Evolutionary conservation across 1,140 invertebrate genomes (phyloP), one percentile per base, ranked within the genome.

Genomic region (Pseudomyrmex pallidus): DNA sequence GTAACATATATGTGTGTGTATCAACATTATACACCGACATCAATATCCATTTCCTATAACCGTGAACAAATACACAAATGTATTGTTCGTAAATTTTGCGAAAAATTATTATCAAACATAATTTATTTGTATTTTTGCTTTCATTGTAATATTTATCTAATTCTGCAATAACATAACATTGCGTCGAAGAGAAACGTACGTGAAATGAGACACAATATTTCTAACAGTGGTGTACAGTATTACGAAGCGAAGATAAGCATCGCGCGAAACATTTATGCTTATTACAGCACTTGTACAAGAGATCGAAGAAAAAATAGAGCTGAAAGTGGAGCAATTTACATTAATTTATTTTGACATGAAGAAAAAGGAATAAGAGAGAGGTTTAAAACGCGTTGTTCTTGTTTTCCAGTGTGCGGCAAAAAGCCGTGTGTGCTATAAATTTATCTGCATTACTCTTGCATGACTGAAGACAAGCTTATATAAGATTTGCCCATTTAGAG

Each of bases 401-500:
- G 12, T 17, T 2, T 54, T 3, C 15, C 20, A 48, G 5, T 48
- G 22, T 48, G 25, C 1, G 12, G 17, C 5, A 46, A 48, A 74
- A 35, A 35, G 35, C 35, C 35, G 5, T 1, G 35, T 35, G 35
- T 35, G 46, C 9, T 56, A 15, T 70, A 22, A 56, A 46, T 78
- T 46, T 77, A 22, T 46, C 22, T 76, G 44, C 20, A 10, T 68
- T 78, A 17, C 20, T 68, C 10, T 67, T 77, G 74, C 35, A 46
- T 67, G 50, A 76, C 12, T 50, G 15, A 64, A 46, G 25, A 68
- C 10, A 57, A 78, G 68, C 4, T 78, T 68, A 78, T 57, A 12
- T 56, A 78, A 78, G 66, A 57, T 78, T 78, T 68, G 35, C 35
- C 20, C 4, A 20, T 68, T 78, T 68, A 57, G 63, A 13, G 64